Evolutionary conservation across 2,888 invertebrate genomes (phyloP).

Genomic region (Schizotus pectinicornis): DNA sequence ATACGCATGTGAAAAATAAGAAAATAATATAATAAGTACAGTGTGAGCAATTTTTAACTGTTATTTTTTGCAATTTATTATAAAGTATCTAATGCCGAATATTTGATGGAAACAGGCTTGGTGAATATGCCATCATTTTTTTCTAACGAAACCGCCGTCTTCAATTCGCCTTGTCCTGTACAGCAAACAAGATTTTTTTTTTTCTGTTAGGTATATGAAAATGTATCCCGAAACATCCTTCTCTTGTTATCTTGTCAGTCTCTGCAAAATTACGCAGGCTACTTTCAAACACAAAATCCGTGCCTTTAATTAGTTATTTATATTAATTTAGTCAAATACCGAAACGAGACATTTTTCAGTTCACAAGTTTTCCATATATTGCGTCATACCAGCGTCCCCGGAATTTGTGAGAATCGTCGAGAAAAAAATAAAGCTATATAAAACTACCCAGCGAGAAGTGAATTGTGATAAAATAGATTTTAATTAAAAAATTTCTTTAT

Average conservation of each 20-base stretch:
- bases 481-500: no score
- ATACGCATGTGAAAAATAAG: no score
- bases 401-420: background rate
- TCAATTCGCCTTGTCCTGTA: conserved; percentile 5
- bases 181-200: conserved; percentile 9
- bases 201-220: conserved; percentile 24
- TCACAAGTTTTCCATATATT: background rate
- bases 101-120: conserved; percentile 22
- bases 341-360: conserved; percentile 14
- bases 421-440: background rate
- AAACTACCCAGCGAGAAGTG: background rate
- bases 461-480: no score
- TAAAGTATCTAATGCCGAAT: conserved; percentile 29
- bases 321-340: conserved; percentile 16
- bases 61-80: conserved; percentile 31
- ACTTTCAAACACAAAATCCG: conserved; percentile 20
- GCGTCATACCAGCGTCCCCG: background rate
- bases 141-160: conserved; percentile 16
- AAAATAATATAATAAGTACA: conserved; percentile 32
- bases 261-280: conserved; percentile 22
- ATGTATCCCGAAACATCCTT: conserved; percentile 29
- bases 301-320: conserved; percentile 22
- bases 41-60: no score
- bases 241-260: conserved; percentile 26
- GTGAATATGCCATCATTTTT: conserved; percentile 27